Evolutionary conservation across 2,113 vertebrate genomes (phyloP).

Genomic region (Calypte anna): DNA sequence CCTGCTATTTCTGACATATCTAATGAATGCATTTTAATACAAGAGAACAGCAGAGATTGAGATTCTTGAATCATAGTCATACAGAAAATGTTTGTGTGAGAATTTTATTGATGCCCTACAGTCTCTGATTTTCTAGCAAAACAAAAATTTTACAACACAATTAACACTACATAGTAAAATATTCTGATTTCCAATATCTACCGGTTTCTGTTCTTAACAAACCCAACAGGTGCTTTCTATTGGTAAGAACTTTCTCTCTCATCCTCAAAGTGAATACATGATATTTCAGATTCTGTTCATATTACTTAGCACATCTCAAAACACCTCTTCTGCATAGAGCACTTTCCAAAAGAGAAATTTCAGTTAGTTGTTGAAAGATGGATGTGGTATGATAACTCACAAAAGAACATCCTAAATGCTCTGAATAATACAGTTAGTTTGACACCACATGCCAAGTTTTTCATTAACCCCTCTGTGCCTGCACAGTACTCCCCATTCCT

Average conservation of each 20-base stretch:
- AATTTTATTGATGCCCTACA: neutral
- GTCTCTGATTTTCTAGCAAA: neutral
- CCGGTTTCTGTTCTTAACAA: neutral
- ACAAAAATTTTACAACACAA: neutral
- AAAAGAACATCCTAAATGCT: neutral
- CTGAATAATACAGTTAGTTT: neutral
- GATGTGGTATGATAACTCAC: neutral
- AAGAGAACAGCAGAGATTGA: neutral
- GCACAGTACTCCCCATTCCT: neutral
- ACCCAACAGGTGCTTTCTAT: neutral
- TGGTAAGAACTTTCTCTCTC: neutral
- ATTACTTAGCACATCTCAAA: neutral
- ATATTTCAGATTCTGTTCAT: neutral
- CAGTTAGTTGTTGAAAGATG: neutral
- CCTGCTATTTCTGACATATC: conserved; percentile 30
- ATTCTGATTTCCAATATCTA: neutral
- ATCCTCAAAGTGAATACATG: neutral
- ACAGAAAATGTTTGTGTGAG: neutral
- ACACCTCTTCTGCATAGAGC: neutral
- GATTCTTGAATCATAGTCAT: neutral
- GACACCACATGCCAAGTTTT: neutral
- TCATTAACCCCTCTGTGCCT: neutral
- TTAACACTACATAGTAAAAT: neutral
- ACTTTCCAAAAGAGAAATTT: conserved; percentile 19
- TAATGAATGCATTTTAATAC: conserved; percentile 62